Conservation (phyloP, 1,140 invertebrate genomes). For the Drosophila miranda region DNA sequence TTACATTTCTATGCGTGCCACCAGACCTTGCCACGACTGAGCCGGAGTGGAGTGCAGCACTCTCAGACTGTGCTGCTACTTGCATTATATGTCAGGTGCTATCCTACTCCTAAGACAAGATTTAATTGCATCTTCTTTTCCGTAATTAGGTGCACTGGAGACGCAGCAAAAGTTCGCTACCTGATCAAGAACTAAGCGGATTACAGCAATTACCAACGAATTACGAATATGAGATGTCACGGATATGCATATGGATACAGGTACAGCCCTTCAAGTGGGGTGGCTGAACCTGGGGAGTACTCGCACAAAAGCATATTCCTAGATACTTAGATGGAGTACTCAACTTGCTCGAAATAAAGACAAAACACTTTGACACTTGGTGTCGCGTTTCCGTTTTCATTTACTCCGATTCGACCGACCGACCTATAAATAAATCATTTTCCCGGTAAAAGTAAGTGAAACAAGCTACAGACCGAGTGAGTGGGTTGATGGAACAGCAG, state of each 20-base stretch:
- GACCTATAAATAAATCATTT: slow-evolving; percentile 58
- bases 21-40: slow-evolving; percentile 29
- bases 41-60: slow-evolving; percentile 12
- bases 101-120: slow-evolving; percentile 4
- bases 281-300: not conserved
- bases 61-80: slow-evolving; percentile 24
- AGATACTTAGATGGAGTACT: not conserved
- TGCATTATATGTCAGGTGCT: slow-evolving; percentile 37
- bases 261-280: not conserved
- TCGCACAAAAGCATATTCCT: not conserved
- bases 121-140: slow-evolving; percentile 33
- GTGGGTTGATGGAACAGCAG: slow-evolving; percentile 27
- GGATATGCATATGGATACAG: slow-evolving; percentile 21
- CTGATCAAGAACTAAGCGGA: slow-evolving; percentile 60
- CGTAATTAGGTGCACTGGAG: slow-evolving; percentile 42
- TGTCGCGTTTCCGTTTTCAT: slow-evolving; percentile 57
- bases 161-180: slow-evolving; percentile 21
- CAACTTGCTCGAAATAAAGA: slow-evolving; percentile 13
- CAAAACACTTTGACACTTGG: slow-evolving; percentile 48
- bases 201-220: slow-evolving; percentile 64
- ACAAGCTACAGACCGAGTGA: slow-evolving; percentile 2
- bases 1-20: slow-evolving; percentile 77
- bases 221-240: slow-evolving; percentile 10
- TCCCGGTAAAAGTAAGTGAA: slow-evolving; percentile 12
- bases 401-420: slow-evolving; percentile 10